Evolutionary conservation across 2,113 vertebrate genomes (phyloP).

Genomic region (Tupaia chinensis): DNA sequence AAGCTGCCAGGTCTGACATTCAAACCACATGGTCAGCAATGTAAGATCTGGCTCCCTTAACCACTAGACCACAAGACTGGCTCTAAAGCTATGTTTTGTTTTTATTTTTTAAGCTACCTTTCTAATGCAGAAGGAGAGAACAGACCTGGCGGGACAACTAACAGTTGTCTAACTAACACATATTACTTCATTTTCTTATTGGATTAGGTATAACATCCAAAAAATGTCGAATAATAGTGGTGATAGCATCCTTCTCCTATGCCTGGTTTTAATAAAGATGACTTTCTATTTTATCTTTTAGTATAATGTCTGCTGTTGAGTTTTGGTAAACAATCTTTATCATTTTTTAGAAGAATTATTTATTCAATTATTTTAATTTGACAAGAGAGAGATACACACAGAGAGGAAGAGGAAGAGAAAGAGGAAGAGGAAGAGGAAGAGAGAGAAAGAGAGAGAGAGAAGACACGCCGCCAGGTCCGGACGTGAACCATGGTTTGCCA

Average conservation of each 20-base stretch:
- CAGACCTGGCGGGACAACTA: neutral
- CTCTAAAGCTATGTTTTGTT: too few relatives aligned
- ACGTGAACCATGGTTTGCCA: too few relatives aligned
- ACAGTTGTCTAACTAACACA: neutral
- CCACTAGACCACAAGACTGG: too few relatives aligned
- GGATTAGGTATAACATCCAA: neutral
- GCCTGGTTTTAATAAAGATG: slow-evolving; percentile 36
- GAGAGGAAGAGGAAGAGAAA: too few relatives aligned
- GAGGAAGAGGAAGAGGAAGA: too few relatives aligned
- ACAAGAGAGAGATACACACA: too few relatives aligned
- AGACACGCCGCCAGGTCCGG: too few relatives aligned
- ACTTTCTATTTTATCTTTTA: slow-evolving; percentile 2
- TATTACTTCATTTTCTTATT: slow-evolving; percentile 27
- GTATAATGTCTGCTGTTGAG: neutral
- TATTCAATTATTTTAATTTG: too few relatives aligned
- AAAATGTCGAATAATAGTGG: neutral
- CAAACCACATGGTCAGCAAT: too few relatives aligned
- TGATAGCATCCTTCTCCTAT: slow-evolving; percentile 14
- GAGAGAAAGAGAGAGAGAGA: too few relatives aligned
- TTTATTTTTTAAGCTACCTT: neutral
- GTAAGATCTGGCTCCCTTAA: too few relatives aligned
- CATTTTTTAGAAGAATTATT: neutral
- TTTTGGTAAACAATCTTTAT: neutral
- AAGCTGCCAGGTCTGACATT: too few relatives aligned
- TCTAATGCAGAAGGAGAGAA: slow-evolving; percentile 17